These are phyloP conservation scores for Tinea trinotella DNA, from an alignment of 2,888 invertebrate genomes.

Conservation along the genomic window DNA sequence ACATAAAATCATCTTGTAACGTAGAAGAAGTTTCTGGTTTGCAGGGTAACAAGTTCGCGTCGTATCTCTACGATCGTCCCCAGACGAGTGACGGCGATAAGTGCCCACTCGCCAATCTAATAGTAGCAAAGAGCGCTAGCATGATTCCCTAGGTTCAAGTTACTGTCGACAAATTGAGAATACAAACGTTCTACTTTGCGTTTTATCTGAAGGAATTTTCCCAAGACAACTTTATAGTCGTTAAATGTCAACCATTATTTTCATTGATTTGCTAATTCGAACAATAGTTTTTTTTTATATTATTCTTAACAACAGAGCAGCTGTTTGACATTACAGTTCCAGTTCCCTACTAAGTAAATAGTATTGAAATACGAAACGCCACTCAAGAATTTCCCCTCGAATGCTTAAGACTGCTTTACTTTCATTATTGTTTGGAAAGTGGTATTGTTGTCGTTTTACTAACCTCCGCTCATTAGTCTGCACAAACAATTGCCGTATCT, in stretches of 20 bases:
- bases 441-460: constrained; percentile 24
- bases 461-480: constrained; percentile 26
- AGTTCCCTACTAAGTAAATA: background rate
- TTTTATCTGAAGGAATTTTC: background rate
- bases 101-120: constrained; percentile 26
- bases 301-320: background rate
- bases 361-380: constrained; percentile 25
- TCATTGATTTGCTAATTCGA: no score
- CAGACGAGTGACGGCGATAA: constrained; percentile 31
- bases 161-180: background rate
- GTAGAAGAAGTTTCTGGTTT: background rate
- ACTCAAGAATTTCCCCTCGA: constrained; percentile 22
- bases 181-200: background rate
- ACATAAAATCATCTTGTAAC: background rate
- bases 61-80: constrained; percentile 54
- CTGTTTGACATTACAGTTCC: background rate
- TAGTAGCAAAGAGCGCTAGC: constrained; percentile 6
- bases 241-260: no score
- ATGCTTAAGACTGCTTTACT: constrained; percentile 24
- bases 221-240: no score
- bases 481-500: constrained; percentile 24
- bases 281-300: no score
- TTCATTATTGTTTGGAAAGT: constrained; percentile 30
- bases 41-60: constrained; percentile 30
- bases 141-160: background rate